Base-by-base conservation (phyloP, 64 coral and sea anemone species). In the Montipora cactus region DNA sequence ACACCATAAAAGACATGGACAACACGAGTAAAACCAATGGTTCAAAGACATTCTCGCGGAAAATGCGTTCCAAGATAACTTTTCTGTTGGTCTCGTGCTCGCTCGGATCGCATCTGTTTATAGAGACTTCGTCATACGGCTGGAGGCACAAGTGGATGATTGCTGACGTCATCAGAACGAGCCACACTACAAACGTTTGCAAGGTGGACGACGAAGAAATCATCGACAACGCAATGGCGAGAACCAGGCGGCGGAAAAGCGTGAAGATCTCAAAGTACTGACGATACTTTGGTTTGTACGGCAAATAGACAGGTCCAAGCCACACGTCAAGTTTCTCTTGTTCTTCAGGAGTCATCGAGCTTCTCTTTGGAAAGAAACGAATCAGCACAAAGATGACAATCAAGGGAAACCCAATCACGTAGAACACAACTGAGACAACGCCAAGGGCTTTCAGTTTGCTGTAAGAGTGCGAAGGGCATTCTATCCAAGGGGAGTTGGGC, bases 401-500 rank as follows among this genome's bases (percentile, higher is more conserved):
- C 67, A 91, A 69, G 5, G 93, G 93, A 46, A 90, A 90, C 2
- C 93, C 93, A 46, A 80, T 91, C 10, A 95, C 88, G n/a, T 79
- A 89, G 23, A 95, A 57, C 77, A 87, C 51, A 44, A 91, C 75
- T 12, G 93, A 90, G 12, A 95, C 18, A 61, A 81, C 46, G 13
- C 88, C 88, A 75, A 90, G 83, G 2, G 80, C 47, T 44, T 16
- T 75, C 72, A 95, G 83, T 13, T 51, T 74, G 50, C 7, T 44
- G 61, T 91, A 69, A 1, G 59, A 79, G 11, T 66, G 11, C 44
- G 88, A 90, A 2, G n/a, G 70, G n/a, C 93, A 95, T 55, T 95
- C 81, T 87, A 95, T 76, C 88, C 88, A 95, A 18, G 93, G 93
- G 37, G 59, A 77, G 68, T 71, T 80, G 13, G 88, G 93, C 88